phyloP scores from a whole-genome alignment of 2,888 invertebrate species.

The Aproaerema taeniolella region DNA sequence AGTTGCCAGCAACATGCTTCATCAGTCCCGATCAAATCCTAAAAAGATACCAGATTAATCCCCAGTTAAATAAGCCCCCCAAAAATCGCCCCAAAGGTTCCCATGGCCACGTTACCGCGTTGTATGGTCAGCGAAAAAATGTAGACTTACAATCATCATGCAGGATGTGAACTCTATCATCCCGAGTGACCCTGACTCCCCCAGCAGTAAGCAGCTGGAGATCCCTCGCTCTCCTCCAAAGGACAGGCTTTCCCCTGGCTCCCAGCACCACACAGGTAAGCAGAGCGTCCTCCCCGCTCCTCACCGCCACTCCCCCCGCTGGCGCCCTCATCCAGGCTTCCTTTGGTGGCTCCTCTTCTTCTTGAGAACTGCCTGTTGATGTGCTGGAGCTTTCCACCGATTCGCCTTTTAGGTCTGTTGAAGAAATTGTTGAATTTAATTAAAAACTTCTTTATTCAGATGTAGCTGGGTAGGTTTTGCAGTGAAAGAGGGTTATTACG shows the following conservation, averaged over 20 bases:
- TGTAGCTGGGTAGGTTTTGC: not conserved
- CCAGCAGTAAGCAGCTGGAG: conserved; percentile 87
- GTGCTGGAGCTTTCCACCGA: conserved; percentile 42
- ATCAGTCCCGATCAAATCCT: too few species aligned
- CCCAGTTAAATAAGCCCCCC: too few species aligned
- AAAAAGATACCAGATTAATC: too few species aligned
- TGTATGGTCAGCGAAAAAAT: too few species aligned
- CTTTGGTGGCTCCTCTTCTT: conserved; percentile 36
- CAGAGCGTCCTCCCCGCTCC: conserved; percentile 84
- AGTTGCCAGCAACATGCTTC: too few species aligned
- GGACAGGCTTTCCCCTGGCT: conserved; percentile 82
- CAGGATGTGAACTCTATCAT: conserved; percentile 83
- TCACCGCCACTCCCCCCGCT: conserved; percentile 52
- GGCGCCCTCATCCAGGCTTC: conserved; percentile 62
- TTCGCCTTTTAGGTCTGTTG: conserved; percentile 43
- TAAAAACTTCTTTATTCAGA: not conserved
- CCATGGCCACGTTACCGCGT: too few species aligned
- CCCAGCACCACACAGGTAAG: conserved; percentile 88
- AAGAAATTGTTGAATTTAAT: conserved; percentile 16
- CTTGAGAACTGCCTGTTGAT: conserved; percentile 49
- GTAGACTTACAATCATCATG: conserved; percentile 86
- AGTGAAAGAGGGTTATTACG: too few species aligned
- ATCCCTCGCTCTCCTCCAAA: conserved; percentile 85
- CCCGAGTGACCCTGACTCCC: conserved; percentile 84
- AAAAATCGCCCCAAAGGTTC: too few species aligned